Evolutionary conservation across 2,797 vertebrate genomes (phyloP).

Genomic region (Amphiprion clarkii): DNA sequence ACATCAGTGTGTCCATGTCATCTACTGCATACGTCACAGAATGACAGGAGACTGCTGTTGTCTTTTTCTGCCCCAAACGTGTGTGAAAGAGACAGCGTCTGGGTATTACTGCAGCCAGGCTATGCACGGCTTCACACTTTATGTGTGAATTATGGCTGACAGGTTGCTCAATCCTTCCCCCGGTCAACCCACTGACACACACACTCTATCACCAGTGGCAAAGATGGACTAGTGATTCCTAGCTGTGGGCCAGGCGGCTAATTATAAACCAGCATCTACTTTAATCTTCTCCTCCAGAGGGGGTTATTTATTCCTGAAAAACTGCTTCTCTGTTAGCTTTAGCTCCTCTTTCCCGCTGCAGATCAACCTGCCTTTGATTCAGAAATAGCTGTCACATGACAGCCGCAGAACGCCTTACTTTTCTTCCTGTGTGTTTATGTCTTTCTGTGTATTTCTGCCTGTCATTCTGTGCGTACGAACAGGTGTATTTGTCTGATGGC

Average conservation of each 20-base stretch:
- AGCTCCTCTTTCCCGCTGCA: constrained; percentile 22
- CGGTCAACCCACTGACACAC: constrained; percentile 72
- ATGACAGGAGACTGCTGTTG: background rate
- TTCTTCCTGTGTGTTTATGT: constrained; percentile 44
- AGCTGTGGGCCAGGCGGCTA: constrained; percentile 72
- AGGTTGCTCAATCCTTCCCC: constrained; percentile 71
- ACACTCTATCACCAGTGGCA: constrained; percentile 80
- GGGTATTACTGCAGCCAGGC: background rate
- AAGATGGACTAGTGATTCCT: constrained; percentile 80
- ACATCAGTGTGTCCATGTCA: background rate
- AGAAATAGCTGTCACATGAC: constrained; percentile 45
- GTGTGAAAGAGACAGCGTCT: constrained; percentile 5
- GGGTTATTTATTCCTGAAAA: constrained; percentile 75
- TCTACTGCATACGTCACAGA: background rate
- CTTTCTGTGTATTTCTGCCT: constrained; percentile 42
- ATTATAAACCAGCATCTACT: constrained; percentile 83
- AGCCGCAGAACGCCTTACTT: constrained; percentile 15
- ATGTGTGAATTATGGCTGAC: constrained; percentile 77
- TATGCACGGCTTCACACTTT: constrained; percentile 36
- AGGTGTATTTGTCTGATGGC: constrained; percentile 68
- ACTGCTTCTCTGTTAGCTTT: constrained; percentile 57
- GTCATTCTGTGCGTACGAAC: constrained; percentile 60
- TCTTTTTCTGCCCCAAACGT: constrained; percentile 13
- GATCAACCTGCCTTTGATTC: constrained; percentile 39
- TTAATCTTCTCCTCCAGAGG: constrained; percentile 72